Base-by-base conservation (phyloP, 2,797 vertebrate species). In the Pteropus rufus region DNA sequence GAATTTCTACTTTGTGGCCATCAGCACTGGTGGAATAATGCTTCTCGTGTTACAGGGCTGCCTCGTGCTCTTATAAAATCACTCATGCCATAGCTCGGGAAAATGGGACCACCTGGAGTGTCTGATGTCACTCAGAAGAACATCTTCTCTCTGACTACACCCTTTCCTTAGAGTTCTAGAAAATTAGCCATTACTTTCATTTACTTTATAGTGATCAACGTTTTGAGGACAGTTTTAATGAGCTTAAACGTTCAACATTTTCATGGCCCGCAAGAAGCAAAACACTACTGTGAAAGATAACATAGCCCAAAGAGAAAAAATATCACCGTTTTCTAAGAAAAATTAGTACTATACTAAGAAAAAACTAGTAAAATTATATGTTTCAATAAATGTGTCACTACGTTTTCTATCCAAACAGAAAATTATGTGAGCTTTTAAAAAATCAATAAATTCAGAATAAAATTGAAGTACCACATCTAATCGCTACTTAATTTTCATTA, bases 121-220 rank as follows among this genome's bases (percentile, higher is more conserved):
- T 16, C 54, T 86, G 82, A 62, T 7, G 39, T 44, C 34, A 76
- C 49, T 54, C 73, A 34, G 49, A 62, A 26, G 54, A 58, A 7
- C 1, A 3, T 41, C 4, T 31, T 31, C 39, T 83, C 49, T 31
- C 69, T 19, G 49, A 39, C 49, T 60, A 23, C 1, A 39, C 65
- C 46, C 11, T 94, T 24, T 34, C 49, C 77, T 80, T 41, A 19
- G 79, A 86, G 46, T 91, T 94, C 82, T 84, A 91, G 94, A 97
- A 97, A 94, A 95, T 91, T 79, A 87, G 41, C 79, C 94, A 81
- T 96, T 94, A 73, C 12, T 64, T 93, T 86, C 76, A 62, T 49
- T 41, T 69, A 56, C 64, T 87, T 93, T 60, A 54, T 69, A 94
- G 26, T 41, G 23, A 56, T 60, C 83, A 64, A 1, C 85, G 76